Conservation (phyloP, 2,797 vertebrate species). For the Cheirogaleus major region DNA sequence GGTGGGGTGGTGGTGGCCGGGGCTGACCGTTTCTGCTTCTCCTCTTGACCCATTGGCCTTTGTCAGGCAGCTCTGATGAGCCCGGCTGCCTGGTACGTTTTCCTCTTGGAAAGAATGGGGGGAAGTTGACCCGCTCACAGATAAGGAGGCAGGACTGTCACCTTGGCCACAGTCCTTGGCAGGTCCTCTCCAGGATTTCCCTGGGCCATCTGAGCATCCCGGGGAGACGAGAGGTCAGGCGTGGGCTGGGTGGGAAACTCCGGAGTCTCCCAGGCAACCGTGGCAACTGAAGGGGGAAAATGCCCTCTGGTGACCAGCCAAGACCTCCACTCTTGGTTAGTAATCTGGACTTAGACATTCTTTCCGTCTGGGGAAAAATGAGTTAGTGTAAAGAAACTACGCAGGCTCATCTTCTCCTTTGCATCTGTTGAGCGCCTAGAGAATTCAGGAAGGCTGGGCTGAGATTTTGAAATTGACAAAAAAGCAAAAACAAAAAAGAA, state of each 20-base stretch:
- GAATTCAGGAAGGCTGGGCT: neutral
- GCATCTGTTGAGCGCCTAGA: neutral
- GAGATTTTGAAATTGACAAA: neutral
- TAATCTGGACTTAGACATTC: neutral
- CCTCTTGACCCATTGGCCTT: neutral
- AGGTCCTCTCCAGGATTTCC: conserved; percentile 71
- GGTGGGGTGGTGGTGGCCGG: neutral
- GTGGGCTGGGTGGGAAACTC: conserved; percentile 71
- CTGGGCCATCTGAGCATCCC: neutral
- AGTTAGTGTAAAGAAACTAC: neutral
- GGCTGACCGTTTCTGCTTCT: neutral
- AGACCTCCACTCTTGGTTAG: neutral
- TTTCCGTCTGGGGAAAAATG: neutral
- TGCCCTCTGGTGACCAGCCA: neutral
- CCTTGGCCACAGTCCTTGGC: conserved; percentile 73
- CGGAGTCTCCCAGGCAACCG: conserved; percentile 56
- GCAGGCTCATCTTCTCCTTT: neutral
- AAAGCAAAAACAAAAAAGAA: neutral
- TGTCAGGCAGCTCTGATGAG: conserved; percentile 53
- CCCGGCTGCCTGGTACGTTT: conserved; percentile 66
- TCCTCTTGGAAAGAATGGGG: conserved; percentile 80
- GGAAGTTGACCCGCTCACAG: conserved; percentile 68
- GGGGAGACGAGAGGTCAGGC: conserved; percentile 79
- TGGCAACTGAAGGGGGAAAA: neutral
- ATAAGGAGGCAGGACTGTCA: conserved; percentile 64